phyloP scores from a whole-genome alignment of 2,113 vertebrate genomes.

The Ellobius talpinus region DNA sequence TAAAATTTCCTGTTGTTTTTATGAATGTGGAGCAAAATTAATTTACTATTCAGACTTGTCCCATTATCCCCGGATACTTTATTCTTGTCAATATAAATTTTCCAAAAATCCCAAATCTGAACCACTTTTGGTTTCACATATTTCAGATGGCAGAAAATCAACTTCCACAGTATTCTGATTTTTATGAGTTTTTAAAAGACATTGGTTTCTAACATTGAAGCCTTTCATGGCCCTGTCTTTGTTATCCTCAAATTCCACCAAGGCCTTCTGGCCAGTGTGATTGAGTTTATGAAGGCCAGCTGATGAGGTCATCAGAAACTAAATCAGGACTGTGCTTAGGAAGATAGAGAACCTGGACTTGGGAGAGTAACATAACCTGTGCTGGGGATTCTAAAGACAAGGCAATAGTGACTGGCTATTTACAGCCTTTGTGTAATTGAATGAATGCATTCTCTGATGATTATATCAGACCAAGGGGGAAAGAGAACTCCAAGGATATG shows the following conservation, averaged over 20 bases:
- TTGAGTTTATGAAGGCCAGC: background rate
- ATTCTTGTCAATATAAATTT: background rate
- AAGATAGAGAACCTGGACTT: background rate
- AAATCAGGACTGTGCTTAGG: background rate
- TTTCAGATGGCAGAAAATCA: background rate
- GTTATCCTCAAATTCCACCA: background rate
- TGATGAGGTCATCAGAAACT: background rate
- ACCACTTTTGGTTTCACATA: background rate
- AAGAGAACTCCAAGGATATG: background rate
- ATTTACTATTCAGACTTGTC: background rate
- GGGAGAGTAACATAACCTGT: background rate
- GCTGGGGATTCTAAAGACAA: background rate
- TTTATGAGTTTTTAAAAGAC: background rate
- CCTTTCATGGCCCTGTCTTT: background rate
- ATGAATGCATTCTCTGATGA: background rate
- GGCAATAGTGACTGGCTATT: background rate
- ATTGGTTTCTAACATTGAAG: background rate
- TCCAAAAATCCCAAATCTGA: background rate
- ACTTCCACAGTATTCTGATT: background rate
- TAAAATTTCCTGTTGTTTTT: background rate
- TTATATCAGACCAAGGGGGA: background rate
- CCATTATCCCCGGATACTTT: too few species aligned
- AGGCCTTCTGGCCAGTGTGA: background rate
- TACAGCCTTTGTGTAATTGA: background rate
- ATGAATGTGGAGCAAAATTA: background rate